Conservation (phyloP, 53 echinoderm and acorn worm species). For the Arbacia lixula region DNA sequence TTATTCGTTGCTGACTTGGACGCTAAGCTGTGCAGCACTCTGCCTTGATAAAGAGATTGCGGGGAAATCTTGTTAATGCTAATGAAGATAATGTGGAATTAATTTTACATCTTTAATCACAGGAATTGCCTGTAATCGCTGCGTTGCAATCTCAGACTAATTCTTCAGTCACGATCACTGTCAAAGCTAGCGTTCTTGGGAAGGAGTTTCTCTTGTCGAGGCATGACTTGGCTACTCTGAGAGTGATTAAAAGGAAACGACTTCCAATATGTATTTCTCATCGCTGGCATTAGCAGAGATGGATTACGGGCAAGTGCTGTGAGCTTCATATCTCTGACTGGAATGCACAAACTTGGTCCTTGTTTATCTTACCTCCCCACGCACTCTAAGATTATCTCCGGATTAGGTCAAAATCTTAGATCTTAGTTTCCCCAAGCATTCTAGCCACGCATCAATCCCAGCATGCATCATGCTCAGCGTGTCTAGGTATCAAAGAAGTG, state of each 20-base stretch:
- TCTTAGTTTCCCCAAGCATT: background rate
- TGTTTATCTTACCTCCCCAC: constrained; percentile 35
- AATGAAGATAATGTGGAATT: constrained; percentile 38
- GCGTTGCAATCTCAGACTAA: constrained; percentile 15
- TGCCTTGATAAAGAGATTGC: background rate
- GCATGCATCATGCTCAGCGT: background rate
- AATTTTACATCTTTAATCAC: constrained; percentile 30
- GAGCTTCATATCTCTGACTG: constrained; percentile 3
- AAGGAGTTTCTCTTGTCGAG: background rate
- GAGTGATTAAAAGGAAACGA: constrained; percentile 15
- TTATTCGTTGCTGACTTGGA: background rate
- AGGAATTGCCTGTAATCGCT: constrained; percentile 44
- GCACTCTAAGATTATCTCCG: constrained; percentile 26
- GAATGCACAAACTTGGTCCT: background rate
- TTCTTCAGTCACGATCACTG: constrained; percentile 9
- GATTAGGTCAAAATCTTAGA: constrained; percentile 39
- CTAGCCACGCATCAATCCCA: background rate
- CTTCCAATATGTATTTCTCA: constrained; percentile 16
- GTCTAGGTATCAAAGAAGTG: background rate
- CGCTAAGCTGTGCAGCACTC: background rate
- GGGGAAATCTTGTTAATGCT: constrained; percentile 30
- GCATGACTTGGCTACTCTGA: constrained; percentile 46
- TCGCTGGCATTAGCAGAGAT: constrained; percentile 23
- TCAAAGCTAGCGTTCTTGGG: background rate
- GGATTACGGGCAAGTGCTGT: constrained; percentile 15